Conservation (phyloP, 2,113 vertebrate species). For the Catharus fuscescens region DNA sequence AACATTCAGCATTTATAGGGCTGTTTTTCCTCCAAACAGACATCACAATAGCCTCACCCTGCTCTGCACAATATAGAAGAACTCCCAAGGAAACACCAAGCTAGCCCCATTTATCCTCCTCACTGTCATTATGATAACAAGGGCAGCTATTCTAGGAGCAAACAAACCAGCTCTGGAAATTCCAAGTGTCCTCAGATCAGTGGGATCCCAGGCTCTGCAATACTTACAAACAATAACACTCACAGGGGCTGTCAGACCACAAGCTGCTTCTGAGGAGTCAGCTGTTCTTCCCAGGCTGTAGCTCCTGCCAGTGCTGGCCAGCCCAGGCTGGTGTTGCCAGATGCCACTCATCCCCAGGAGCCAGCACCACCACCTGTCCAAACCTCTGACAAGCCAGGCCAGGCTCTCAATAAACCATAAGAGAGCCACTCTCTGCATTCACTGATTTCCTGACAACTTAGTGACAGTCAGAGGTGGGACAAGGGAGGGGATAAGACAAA, state of each 20-base stretch:
- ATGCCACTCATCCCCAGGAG: neutral
- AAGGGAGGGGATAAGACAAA: neutral
- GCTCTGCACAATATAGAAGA: neutral
- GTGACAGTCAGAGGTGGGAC: neutral
- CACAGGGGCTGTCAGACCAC: neutral
- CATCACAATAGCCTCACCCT: neutral
- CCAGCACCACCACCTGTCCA: neutral
- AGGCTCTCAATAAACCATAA: neutral
- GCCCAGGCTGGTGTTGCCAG: neutral
- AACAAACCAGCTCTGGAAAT: neutral
- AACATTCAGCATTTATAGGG: neutral
- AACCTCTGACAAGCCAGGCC: neutral
- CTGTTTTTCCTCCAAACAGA: neutral
- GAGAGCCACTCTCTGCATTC: neutral
- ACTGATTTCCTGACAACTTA: neutral
- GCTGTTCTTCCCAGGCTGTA: neutral
- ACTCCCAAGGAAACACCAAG: neutral
- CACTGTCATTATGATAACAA: rapidly evolving
- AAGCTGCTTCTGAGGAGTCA: neutral
- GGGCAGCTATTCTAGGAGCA: neutral
- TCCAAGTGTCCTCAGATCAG: neutral
- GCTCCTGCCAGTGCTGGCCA: neutral
- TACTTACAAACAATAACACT: neutral
- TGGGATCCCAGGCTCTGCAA: neutral
- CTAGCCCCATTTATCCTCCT: neutral